These are phyloP conservation scores for Ciconia maguari DNA, from an alignment of 2,113 vertebrate genomes.

Conservation along the genomic window DNA sequence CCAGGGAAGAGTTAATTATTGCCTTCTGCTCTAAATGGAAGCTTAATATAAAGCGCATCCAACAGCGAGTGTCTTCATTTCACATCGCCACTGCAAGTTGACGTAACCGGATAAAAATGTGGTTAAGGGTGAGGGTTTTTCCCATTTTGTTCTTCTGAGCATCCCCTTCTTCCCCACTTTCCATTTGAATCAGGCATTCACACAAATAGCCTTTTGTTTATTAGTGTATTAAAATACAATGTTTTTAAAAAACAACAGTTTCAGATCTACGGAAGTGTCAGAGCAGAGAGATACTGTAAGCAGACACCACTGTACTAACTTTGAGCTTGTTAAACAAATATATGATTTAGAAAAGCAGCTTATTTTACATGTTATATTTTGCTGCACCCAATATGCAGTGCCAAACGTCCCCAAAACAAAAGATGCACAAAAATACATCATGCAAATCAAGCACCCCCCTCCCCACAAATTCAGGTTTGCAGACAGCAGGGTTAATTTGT, in stretches of 20 bases:
- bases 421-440: background rate
- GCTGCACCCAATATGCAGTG: background rate
- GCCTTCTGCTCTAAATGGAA: background rate
- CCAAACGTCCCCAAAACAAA: background rate
- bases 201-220: background rate
- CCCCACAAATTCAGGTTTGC: background rate
- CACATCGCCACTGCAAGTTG: fast-evolving
- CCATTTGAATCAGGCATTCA: background rate
- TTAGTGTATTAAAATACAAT: background rate
- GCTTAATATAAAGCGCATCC: background rate
- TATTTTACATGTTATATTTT: background rate
- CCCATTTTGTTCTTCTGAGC: background rate
- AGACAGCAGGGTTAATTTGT: background rate
- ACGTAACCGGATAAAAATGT: fast-evolving
- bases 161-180: background rate
- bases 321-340: background rate
- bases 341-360: background rate
- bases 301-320: background rate
- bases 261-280: background rate
- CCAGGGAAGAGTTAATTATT: too few relatives aligned
- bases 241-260: background rate
- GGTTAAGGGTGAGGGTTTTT: too few relatives aligned
- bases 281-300: background rate
- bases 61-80: fast-evolving
- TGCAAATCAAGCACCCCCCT: background rate